Evolutionary conservation across 2,888 invertebrate genomes (phyloP).

Genomic region (Lysandra bellargus): DNA sequence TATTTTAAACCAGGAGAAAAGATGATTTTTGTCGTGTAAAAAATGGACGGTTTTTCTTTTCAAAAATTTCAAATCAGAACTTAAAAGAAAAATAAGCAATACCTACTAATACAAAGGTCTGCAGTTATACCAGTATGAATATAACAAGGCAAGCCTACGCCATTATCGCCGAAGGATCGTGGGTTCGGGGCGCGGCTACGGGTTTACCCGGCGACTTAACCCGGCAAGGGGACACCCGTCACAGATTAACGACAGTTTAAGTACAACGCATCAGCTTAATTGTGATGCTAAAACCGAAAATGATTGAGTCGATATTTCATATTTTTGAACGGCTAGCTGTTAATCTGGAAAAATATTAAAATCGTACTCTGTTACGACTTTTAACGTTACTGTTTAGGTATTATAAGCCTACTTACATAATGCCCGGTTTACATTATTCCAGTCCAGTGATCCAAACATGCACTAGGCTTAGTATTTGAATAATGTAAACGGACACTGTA

Average conservation of each 20-base stretch:
- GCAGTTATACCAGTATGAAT: background rate
- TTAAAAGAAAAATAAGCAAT: background rate
- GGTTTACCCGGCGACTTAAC: background rate
- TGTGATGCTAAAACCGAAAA: background rate
- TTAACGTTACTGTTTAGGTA: background rate
- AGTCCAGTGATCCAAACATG: too few species aligned
- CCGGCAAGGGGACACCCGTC: background rate
- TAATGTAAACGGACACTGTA: too few species aligned
- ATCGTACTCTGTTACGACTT: background rate
- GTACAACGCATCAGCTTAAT: background rate
- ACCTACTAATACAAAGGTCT: background rate
- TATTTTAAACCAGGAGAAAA: too few species aligned
- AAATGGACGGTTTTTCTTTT: too few species aligned
- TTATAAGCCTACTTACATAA: background rate
- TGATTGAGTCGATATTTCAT: background rate
- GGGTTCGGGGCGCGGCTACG: background rate
- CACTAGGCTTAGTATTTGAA: too few species aligned
- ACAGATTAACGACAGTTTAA: conserved; percentile 3
- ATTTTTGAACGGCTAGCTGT: background rate
- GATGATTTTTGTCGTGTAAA: too few species aligned
- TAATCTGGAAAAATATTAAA: background rate
- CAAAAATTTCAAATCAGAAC: too few species aligned
- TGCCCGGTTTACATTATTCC: too few species aligned
- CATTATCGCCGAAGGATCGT: background rate
- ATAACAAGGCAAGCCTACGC: background rate